phyloP scores from a whole-genome alignment of 2,797 vertebrate species.

The Chelon auratus region DNA sequence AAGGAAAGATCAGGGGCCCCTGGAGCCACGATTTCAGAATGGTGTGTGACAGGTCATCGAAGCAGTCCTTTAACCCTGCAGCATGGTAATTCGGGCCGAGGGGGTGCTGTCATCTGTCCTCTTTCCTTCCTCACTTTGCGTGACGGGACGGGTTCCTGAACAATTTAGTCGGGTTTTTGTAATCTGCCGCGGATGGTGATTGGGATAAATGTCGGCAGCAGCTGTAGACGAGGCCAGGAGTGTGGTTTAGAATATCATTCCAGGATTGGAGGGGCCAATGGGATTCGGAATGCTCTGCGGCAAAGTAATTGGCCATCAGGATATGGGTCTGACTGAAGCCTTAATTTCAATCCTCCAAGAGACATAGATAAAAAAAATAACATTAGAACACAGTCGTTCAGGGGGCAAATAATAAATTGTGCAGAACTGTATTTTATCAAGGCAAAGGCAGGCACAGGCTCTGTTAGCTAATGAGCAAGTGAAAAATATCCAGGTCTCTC shows the following conservation, averaged over 20 bases:
- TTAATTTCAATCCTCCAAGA: constrained; percentile 39
- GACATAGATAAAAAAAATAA: constrained; percentile 19
- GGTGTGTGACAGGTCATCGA: constrained; percentile 72
- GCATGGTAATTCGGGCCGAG: constrained; percentile 63
- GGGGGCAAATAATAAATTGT: constrained; percentile 11
- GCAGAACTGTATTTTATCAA: constrained; percentile 49
- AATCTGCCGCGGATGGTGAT: constrained; percentile 57
- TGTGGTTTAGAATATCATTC: constrained; percentile 57
- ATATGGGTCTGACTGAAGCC: constrained; percentile 38
- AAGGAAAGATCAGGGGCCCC: constrained; percentile 61
- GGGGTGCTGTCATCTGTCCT: constrained; percentile 37
- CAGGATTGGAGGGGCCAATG: constrained; percentile 50
- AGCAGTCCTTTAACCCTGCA: constrained; percentile 58
- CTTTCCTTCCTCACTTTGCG: constrained; percentile 37
- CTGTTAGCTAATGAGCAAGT: constrained; percentile 59
- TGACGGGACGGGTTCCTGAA: constrained; percentile 58
- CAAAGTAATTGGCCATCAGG: constrained; percentile 65
- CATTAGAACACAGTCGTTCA: constrained; percentile 5
- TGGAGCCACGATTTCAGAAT: constrained; percentile 55
- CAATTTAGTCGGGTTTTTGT: constrained; percentile 60
- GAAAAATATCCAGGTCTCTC: constrained; percentile 56
- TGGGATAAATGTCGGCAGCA: constrained; percentile 40
- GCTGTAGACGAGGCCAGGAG: constrained; percentile 60
- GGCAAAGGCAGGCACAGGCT: constrained; percentile 18
- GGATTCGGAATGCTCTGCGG: constrained; percentile 56